A percentile compares a stretch with the other conserved stretches of the same genome.
These are phyloP conservation scores for Drosophila robusta DNA, from an alignment of 2,888 invertebrate species.

Conservation along the genomic window DNA sequence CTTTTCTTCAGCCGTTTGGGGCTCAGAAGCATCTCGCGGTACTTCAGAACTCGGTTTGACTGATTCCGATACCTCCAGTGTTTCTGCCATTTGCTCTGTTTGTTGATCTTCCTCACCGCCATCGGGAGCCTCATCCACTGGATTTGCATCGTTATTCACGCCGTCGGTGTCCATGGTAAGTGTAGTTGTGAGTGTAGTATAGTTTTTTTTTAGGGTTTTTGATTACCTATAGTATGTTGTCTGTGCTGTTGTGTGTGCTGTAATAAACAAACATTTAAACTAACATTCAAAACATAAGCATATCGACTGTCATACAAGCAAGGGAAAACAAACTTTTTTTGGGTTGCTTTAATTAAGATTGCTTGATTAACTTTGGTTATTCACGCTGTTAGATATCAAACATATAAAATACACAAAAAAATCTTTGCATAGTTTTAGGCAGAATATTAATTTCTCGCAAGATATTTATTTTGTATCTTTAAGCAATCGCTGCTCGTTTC, in stretches of 20 bases:
- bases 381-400: too few species aligned
- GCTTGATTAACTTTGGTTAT: too few species aligned
- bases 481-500: neutral
- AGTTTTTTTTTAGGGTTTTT: neutral
- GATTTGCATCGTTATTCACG: neutral
- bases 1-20: neutral
- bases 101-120: neutral
- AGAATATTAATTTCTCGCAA: neutral
- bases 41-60: neutral
- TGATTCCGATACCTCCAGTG: neutral
- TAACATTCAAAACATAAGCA: conserved; percentile 4
- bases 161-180: neutral
- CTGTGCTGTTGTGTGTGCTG: conserved; percentile 8
- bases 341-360: too few species aligned
- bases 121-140: too few species aligned
- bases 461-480: neutral
- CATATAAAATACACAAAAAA: neutral
- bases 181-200: neutral
- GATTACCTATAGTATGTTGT: conserved; percentile 1
- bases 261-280: neutral
- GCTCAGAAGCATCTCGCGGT: neutral
- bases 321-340: neutral
- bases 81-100: neutral
- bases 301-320: neutral
- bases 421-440: conserved; percentile 3